Conservation (phyloP, 2,113 vertebrate species). For the Stegastes partitus region DNA sequence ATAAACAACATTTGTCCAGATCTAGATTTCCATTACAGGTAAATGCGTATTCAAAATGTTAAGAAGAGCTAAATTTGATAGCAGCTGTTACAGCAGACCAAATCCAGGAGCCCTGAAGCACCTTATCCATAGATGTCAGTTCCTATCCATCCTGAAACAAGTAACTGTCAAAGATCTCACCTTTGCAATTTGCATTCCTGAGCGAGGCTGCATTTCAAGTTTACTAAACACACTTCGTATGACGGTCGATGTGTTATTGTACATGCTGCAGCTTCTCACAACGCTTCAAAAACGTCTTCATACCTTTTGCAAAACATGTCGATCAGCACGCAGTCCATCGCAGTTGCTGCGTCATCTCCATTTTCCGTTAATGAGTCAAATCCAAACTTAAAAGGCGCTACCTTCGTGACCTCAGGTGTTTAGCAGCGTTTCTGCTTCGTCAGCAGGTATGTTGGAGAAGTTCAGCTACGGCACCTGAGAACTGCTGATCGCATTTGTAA, state of each 20-base stretch:
- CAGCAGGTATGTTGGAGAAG: constrained; percentile 14
- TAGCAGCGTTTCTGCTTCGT: constrained; percentile 15
- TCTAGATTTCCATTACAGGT: not conserved
- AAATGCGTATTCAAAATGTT: not conserved
- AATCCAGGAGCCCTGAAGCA: not conserved
- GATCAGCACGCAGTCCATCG: too few species aligned
- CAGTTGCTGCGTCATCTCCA: not conserved
- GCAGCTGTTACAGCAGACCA: not conserved
- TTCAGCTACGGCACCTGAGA: constrained; percentile 14
- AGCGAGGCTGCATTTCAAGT: not conserved
- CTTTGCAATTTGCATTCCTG: not conserved
- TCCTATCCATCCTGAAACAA: not conserved
- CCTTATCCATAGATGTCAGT: not conserved
- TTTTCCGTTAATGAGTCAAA: constrained; percentile 6
- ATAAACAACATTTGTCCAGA: not conserved
- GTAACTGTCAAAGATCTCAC: not conserved
- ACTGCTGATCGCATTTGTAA: constrained; percentile 12
- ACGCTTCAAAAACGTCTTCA: not conserved
- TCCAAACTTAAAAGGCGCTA: constrained; percentile 2
- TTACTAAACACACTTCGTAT: not conserved
- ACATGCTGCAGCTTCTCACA: not conserved
- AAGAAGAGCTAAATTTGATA: not conserved
- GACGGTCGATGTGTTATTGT: not conserved
- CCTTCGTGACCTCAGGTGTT: constrained; percentile 1
- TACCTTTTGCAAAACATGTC: too few species aligned